Evolutionary conservation across 2,888 invertebrate species (phyloP).

Genomic region (Drosophila emarginata): DNA sequence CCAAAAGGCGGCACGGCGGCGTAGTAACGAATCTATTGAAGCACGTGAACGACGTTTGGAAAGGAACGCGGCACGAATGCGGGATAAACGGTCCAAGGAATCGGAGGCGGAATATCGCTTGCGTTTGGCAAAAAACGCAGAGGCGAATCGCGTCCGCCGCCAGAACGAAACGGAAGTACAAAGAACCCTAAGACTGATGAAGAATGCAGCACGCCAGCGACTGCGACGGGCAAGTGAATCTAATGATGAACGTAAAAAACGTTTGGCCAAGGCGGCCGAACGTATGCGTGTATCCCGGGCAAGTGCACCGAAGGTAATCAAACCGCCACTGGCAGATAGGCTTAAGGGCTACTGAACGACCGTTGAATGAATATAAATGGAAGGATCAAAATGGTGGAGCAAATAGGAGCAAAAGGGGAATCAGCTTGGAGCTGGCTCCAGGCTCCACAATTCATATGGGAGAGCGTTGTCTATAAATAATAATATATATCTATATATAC

Average conservation of each 20-base stretch:
- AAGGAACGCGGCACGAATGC: constrained; percentile 82
- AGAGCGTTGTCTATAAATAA: constrained; percentile 54
- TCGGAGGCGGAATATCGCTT: constrained; percentile 80
- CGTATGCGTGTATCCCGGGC: constrained; percentile 81
- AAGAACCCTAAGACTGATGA: constrained; percentile 82
- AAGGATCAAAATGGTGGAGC: constrained; percentile 3
- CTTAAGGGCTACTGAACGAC: constrained; percentile 79
- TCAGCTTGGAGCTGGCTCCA: constrained; percentile 62
- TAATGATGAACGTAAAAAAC: constrained; percentile 80
- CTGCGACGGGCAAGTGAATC: constrained; percentile 82
- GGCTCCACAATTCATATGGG: constrained; percentile 53
- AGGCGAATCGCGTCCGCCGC: constrained; percentile 82
- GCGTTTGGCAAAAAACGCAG: constrained; percentile 82
- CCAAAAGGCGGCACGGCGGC: constrained; percentile 79
- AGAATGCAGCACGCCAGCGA: constrained; percentile 82
- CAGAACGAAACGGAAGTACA: constrained; percentile 83
- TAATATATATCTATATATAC: constrained; percentile 41
- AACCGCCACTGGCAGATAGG: constrained; percentile 81
- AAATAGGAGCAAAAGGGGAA: constrained; percentile 1
- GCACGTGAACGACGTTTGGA: constrained; percentile 81
- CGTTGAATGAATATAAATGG: background rate
- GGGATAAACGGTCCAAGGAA: constrained; percentile 82
- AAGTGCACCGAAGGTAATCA: constrained; percentile 81
- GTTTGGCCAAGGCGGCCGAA: constrained; percentile 82
- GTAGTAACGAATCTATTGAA: constrained; percentile 82